A percentile compares a stretch with the other conserved stretches of the same genome.
Conservation (phyloP, 1,140 invertebrate genomes). For the Drosophila bifasciata region DNA sequence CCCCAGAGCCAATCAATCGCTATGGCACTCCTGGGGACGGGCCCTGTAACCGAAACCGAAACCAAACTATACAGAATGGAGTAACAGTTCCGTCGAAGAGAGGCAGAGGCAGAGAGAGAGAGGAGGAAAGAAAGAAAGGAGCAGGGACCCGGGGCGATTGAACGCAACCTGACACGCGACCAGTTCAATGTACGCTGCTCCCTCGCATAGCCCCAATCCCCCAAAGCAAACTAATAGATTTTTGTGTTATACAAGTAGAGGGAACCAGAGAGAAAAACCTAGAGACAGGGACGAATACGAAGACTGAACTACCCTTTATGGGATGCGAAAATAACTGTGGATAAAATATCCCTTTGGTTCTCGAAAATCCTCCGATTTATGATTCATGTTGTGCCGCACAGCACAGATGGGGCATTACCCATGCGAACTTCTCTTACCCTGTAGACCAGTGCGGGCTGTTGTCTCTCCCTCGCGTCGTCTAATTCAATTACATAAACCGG, state of each 20-base stretch:
- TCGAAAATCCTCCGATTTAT: conserved; percentile 26
- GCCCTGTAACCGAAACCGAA: background rate
- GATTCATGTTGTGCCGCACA: conserved; percentile 9
- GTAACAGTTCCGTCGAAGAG: conserved; percentile 7
- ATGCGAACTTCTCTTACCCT: background rate
- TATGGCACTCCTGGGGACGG: conserved; percentile 76
- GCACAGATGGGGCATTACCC: background rate
- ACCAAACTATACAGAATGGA: too few species aligned
- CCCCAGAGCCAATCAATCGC: conserved; percentile 82
- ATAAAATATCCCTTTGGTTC: too few species aligned
- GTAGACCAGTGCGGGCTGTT: conserved; percentile 30
- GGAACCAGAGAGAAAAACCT: background rate
- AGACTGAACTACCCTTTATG: background rate
- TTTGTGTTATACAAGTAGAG: conserved; percentile 38
- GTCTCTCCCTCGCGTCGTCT: conserved; percentile 37
- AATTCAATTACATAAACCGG: conserved; percentile 77
- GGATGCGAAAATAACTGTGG: conserved; percentile 2
- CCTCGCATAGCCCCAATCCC: conserved; percentile 64
- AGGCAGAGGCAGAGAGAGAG: background rate
- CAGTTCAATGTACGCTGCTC: conserved; percentile 76
- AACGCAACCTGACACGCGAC: conserved; percentile 80
- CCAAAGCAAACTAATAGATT: conserved; percentile 71
- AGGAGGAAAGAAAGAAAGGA: background rate
- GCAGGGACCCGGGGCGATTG: conserved; percentile 51
- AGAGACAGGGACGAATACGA: background rate